Conservation (phyloP, 2,113 vertebrate genomes). For the Hemichromis elongatus region DNA sequence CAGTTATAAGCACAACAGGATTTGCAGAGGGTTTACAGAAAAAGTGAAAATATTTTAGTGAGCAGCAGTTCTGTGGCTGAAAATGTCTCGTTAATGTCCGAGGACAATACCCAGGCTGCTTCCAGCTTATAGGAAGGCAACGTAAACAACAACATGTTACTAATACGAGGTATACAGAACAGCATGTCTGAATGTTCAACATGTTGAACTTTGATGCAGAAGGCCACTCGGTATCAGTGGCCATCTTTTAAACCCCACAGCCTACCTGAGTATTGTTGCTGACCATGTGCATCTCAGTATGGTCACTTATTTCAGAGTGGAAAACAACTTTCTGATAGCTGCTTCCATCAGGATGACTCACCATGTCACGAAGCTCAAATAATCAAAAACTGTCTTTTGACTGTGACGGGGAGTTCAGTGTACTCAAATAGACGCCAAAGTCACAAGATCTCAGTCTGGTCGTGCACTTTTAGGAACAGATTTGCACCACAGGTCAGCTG, state of each 20-base stretch:
- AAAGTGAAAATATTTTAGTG: neutral
- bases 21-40: neutral
- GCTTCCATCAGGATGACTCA: neutral
- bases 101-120: neutral
- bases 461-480: neutral
- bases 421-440: neutral
- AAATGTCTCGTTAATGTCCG: neutral
- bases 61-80: neutral
- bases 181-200: neutral
- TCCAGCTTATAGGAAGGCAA: neutral
- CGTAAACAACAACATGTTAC: neutral
- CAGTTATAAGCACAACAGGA: neutral
- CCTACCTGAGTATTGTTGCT: too few relatives aligned
- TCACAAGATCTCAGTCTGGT: neutral
- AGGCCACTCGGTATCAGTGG: neutral
- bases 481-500: neutral
- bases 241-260: neutral
- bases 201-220: neutral
- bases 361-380: neutral
- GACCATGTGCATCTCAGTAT: too few relatives aligned
- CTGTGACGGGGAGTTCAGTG: neutral
- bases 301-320: neutral
- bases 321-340: neutral
- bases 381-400: neutral
- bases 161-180: neutral